Base-by-base conservation (phyloP, 2,113 vertebrate genomes). In the Anthoscopus minutus region DNA sequence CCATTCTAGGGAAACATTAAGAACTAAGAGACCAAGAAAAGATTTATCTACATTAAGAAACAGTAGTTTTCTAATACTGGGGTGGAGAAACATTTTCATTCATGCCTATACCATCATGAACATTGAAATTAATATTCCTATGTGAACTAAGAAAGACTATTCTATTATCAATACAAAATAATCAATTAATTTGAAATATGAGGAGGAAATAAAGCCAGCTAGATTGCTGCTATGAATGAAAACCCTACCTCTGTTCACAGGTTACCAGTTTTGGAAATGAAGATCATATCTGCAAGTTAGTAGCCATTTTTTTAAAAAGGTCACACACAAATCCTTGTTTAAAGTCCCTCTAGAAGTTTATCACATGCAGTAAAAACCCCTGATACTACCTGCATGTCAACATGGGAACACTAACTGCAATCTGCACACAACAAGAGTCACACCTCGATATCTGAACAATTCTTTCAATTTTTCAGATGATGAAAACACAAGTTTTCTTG, bases 301-400 rank as follows among this genome's bases (percentile, higher is more conserved):
- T 18, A 90, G 48, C 16, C 11, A 21, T 20, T 22, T 54, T 40
- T 3, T 3, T 3, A 30, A 22, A 56, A 65, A n/a, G n/a, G 19
- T 3, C 1, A 1, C 30, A 44, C 4, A 12, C 10, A 61, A 65
- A 62, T 62, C 30, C 45, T 25, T 47, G 9, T 24, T 24, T 54
- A 9, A 61, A 91, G 27, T 40, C 44, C 13, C 22, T 17, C 50
- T 30, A 54, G 33, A 56, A 65, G 44, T 35, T 69, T 60, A 16
- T 28, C 47, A 33, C 5, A 5, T 9, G 22, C 28, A 81, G 18
- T 15, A 65, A 71, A 82, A 57, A 0, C 30, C 24, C 7, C 30
- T 20, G 35, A n/a, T 11, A 21, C 16, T 14, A 30, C 2, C 4
- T 42, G 67, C 10, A 57, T 2, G 0, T n/a, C 50, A 45, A 7